Percentiles rank a stretch among this genome's conserved stretches.
Evolutionary conservation across 2,888 invertebrate species (phyloP).

Genomic region (Polyommatus iphigenia): DNA sequence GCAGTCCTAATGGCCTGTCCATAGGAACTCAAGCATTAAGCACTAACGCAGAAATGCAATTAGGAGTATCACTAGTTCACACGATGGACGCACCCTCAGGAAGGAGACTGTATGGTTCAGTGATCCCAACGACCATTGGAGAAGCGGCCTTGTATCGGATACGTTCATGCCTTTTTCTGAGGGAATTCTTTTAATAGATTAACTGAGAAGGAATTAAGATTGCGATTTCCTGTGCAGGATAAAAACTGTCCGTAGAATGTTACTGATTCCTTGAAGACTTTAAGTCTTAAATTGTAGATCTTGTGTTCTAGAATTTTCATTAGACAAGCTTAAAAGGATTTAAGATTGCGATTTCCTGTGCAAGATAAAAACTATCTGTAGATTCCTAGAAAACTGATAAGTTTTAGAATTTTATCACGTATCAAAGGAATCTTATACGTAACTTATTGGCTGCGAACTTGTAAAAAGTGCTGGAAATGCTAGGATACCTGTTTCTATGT

Average conservation of each 20-base stretch:
- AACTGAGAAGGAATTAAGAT: neutral
- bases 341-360: neutral
- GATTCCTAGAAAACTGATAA: neutral
- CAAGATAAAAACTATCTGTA: neutral
- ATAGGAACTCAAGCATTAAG: slow-evolving; percentile 40
- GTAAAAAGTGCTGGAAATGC: neutral
- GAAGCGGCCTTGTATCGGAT: neutral
- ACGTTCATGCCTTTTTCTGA: neutral
- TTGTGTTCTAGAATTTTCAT: too few relatives aligned
- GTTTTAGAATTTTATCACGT: neutral
- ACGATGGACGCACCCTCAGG: slow-evolving; percentile 56
- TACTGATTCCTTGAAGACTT: neutral
- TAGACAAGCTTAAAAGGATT: neutral
- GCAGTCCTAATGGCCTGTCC: slow-evolving; percentile 32
- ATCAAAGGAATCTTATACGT: neutral
- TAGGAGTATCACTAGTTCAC: slow-evolving; percentile 60
- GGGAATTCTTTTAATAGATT: neutral
- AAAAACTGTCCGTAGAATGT: neutral
- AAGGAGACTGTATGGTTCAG: slow-evolving; percentile 73
- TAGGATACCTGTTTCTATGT: neutral
- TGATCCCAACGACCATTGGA: slow-evolving; percentile 58
- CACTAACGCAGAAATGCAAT: slow-evolving; percentile 63
- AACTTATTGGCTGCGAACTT: neutral
- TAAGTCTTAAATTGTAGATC: neutral
- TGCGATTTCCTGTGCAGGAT: neutral